Base-by-base conservation (phyloP, 2,113 vertebrate species). In the Entomyzon cyanotis region DNA sequence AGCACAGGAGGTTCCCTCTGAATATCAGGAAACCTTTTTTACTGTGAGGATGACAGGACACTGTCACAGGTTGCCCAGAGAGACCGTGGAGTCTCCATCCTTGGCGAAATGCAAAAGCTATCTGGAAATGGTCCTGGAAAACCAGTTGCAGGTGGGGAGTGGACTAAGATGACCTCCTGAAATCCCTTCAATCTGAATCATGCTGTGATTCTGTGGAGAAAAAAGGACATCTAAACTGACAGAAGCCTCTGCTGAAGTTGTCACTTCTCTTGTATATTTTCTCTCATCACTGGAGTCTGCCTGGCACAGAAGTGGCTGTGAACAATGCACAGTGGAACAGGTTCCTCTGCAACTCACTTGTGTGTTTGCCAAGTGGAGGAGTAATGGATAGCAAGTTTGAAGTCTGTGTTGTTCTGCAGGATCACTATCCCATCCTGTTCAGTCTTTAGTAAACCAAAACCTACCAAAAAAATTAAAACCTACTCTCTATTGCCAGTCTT, bases 231-330 rank as follows among this genome's bases (percentile, higher is more conserved):
- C 39, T 75, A 58, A 67, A 53, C 10, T 18, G 60, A 10, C 7
- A 42, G 41, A 85, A 42, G 19, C 9, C 11, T 77, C 18, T 79
- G 17, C 15, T 39, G 62, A 52, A 73, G 7, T 31, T 67, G 10
- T 44, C 16, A 9, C 11, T 62, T 53, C 17, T 67, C 18, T 77
- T 5, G 2, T 31, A 59, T 0, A 0, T 14, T 75, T 65, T 59
- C 75, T 30, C 10, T 81, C 20, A 15, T 59, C 0, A 0, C 4
- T 56, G 41, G 19, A 84, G 11, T 11, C 19, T 67, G 19, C 42
- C 33, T 78, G 21, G 7, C 42, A 30, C 9, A 44, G 25, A 42
- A 84, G 27, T 24, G 37, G 3, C 39, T 69, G 56, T 77, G 68
- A 81, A n/a, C 25, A 56, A 7, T 0, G 3, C 22, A 20, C 15